Conservation (phyloP, 1,140 invertebrate genomes). For the Ylistrum balloti region DNA sequence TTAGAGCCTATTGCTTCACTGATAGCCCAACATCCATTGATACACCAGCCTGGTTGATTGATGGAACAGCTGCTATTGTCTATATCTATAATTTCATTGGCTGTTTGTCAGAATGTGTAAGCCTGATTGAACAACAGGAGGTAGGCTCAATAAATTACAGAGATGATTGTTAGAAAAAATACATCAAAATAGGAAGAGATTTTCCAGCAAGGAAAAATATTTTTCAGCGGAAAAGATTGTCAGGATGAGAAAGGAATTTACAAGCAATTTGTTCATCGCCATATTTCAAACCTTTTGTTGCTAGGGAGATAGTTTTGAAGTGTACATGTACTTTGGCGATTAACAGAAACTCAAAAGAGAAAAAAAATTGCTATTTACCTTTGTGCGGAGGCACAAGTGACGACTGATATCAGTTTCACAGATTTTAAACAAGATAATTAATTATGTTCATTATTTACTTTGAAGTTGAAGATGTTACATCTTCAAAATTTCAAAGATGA, state of each 20-base stretch:
- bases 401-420: background rate
- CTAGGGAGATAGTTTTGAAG: conserved; percentile 6
- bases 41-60: conserved; percentile 15
- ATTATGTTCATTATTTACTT: conserved; percentile 20
- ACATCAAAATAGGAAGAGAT: conserved; percentile 5
- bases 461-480: background rate
- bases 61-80: conserved; percentile 32
- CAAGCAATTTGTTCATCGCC: conserved; percentile 18
- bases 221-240: background rate
- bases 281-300: conserved; percentile 35
- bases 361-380: background rate
- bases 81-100: conserved; percentile 40
- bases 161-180: conserved; percentile 26
- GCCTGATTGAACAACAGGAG: conserved; percentile 13
- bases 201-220: background rate
- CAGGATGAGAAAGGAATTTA: conserved; percentile 10
- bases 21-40: background rate
- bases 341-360: background rate
- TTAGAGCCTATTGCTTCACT: background rate
- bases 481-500: conserved; percentile 29
- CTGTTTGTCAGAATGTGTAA: conserved; percentile 18
- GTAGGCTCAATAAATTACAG: conserved; percentile 19
- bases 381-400: background rate
- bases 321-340: conserved; percentile 19
- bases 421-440: conserved; percentile 36